Percentiles rank a stretch among this genome's conserved stretches.
phyloP scores from a whole-genome alignment of 2,797 vertebrate species.

The Adelosebastes latens region DNA sequence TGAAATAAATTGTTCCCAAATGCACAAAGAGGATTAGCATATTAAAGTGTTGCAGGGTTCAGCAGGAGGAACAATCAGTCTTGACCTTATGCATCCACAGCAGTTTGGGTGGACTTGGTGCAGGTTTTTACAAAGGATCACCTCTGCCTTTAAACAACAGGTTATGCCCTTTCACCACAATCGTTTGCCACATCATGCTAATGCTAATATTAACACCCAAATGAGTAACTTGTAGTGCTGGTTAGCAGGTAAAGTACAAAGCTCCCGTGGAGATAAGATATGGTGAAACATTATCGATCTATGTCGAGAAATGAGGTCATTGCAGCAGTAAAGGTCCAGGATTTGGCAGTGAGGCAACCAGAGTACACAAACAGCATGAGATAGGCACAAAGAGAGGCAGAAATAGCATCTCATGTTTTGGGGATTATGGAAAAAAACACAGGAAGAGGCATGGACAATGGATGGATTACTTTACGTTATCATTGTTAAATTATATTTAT shows the following conservation, averaged over 20 bases:
- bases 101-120: too few species aligned
- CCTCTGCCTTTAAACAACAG: not conserved
- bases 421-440: not conserved
- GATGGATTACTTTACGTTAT: not conserved
- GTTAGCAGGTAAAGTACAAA: not conserved
- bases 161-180: not conserved
- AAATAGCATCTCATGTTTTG: not conserved
- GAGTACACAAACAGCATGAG: not conserved
- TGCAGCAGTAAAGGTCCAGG: not conserved
- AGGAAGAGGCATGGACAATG: not conserved
- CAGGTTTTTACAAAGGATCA: not conserved
- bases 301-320: constrained; percentile 9
- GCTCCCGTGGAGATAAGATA: constrained; percentile 25
- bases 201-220: not conserved
- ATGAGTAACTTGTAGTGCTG: not conserved
- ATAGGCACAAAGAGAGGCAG: not conserved
- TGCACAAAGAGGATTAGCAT: constrained; percentile 9
- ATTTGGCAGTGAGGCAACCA: not conserved
- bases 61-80: not conserved
- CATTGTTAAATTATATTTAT: not conserved
- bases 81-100: not conserved
- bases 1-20: constrained; percentile 3
- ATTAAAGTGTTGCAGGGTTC: not conserved
- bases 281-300: not conserved
- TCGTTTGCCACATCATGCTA: not conserved